Evolutionary conservation across 2,888 invertebrate species (phyloP), one percentile per base, ranked within the genome.

Genomic region (Aproaerema taeniolella): DNA sequence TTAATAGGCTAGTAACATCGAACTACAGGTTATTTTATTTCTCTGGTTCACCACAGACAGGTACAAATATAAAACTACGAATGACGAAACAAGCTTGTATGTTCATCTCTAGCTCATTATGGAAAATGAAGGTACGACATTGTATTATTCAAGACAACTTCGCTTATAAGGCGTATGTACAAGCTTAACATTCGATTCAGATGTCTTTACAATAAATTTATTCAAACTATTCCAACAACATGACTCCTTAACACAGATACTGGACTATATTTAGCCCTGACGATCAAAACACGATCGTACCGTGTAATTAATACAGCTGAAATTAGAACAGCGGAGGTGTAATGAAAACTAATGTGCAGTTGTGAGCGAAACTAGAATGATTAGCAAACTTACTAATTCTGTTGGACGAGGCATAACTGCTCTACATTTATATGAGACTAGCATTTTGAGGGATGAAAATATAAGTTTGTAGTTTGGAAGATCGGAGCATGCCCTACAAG

Each of bases 251-350:
- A 55, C 52, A 58, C 54, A 56, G 51, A 53, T 47, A 47, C 42
- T 48, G 47, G n/a, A 50, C 50, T 68, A 65, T 63, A 54, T 63
- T 58, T 57, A 61, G 56, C 44, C 36, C 44, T 43, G 52, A 46
- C 56, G 52, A 53, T 58, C 56, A 50, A 62, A 68, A 67, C 52
- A 45, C 55, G 53, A 58, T 56, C 59, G 54, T 67, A 62, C 41
- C 40, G 25, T 42, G 52, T 53, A 66, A 69, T 69, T 67, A 69
- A 68, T 67, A 70, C 55, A 64, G 65, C 58, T 64, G 57, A 63
- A 69, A 67, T 64, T 70, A 55, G 62, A 60, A 55, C 55, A 55
- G 56, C 58, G 54, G 30, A 48, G 55, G 46, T 48, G 56, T 61
- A 64, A 67, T 68, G 57, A 66, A 62, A 63, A 60, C 53, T 59